These are phyloP conservation scores for Meteorus sp. DNA, from an alignment of 1,140 invertebrate species.

Conservation along the genomic window DNA sequence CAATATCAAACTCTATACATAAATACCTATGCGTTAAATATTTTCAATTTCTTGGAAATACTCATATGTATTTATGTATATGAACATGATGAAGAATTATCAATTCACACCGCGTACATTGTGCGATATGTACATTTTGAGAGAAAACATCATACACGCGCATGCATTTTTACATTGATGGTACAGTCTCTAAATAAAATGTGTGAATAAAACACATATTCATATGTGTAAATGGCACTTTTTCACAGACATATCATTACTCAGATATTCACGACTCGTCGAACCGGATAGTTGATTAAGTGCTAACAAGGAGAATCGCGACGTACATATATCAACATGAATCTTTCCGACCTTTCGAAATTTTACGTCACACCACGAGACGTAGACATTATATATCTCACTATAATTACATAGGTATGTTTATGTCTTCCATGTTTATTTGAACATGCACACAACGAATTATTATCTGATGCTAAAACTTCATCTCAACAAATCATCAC, in stretches of 20 bases:
- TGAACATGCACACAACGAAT: too few species aligned
- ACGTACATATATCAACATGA: conserved; percentile 2
- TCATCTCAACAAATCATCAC: too few species aligned
- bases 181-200: background rate
- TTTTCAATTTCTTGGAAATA: background rate
- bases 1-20: too few species aligned
- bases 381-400: background rate
- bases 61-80: too few species aligned
- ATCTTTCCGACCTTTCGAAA: conserved; percentile 21
- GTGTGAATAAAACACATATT: background rate
- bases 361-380: background rate
- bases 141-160: too few species aligned
- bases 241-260: background rate
- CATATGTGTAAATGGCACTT: background rate
- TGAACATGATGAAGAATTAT: too few species aligned
- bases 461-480: too few species aligned
- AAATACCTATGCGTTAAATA: too few species aligned
- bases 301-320: conserved; percentile 47
- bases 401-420: too few species aligned
- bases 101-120: too few species aligned
- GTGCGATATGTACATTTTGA: too few species aligned
- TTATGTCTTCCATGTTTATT: too few species aligned
- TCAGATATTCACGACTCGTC: conserved; percentile 10
- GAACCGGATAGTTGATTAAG: conserved; percentile 46
- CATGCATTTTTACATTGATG: background rate